Base-by-base conservation (phyloP, 2,797 vertebrate genomes). In the Darevskia mixta region DNA sequence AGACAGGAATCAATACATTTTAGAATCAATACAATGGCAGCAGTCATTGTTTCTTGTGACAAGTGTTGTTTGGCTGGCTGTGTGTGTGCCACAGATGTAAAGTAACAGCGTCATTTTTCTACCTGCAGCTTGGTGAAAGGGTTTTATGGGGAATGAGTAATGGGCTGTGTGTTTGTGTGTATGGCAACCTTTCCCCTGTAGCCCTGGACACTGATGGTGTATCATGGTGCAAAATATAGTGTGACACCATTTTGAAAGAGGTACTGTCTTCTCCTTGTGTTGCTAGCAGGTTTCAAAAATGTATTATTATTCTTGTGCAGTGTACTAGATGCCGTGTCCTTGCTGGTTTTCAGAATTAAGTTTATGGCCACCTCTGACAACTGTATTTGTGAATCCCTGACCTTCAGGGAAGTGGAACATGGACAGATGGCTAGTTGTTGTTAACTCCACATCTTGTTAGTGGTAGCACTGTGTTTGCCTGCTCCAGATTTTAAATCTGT, bases 401-500 rank as follows among this genome's bases (percentile, higher is more conserved):
- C 55, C 25, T 77, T 87, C 17, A 66, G 58, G 25, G 17, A 77
- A 82, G 77, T n/a, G 66, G 38, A 75, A 32, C n/a, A 49, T 76
- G 41, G 8, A 64, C 18, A 13, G 17, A 32, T 86, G 43, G 32
- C 32, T 15, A 71, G 25, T 27, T 72, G 67, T 67, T 87, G 76
- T 87, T 82, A 82, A 3, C 27, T 67, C 82, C 64, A 13, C 35
- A 66, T 15, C 35, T 41, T 66, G n/a, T 43, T 23, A 66, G 72
- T 29, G 17, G 66, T 87, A 29, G 15, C 45, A 72, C 35, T 41
- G 32, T 76, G 41, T 35, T 25, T 86, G 25, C 41, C 32, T 58
- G 23, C 32, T 86, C 25, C 72, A 29, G 79, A 87, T 76, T 82
- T 45, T 76, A 87, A 87, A 23, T 20, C 58, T 67, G 58, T 61